Evolutionary conservation across 2,888 invertebrate species (phyloP).

Genomic region (Dilophus febrilis): DNA sequence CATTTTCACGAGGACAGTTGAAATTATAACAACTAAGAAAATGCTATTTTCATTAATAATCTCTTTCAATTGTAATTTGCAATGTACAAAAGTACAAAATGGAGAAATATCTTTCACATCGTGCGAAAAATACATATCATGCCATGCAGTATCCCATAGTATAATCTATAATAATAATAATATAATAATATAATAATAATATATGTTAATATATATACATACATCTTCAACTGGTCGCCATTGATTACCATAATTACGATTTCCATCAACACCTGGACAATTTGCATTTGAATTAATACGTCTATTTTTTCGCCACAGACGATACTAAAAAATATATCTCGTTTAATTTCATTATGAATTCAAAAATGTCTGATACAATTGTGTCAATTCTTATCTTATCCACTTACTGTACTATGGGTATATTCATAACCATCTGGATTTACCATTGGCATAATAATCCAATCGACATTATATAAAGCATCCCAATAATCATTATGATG

Average conservation of each 20-base stretch:
- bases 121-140: too few species aligned
- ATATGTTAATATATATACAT: not conserved
- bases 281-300: conserved; percentile 24
- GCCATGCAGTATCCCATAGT: too few species aligned
- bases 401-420: conserved; percentile 30
- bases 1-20: too few species aligned
- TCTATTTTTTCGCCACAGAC: conserved; percentile 42
- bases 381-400: not conserved
- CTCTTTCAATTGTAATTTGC: too few species aligned
- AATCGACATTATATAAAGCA: conserved; percentile 41
- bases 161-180: too few species aligned
- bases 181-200: conserved; percentile 28
- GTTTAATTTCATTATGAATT: conserved; percentile 17
- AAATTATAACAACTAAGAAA: too few species aligned
- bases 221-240: conserved; percentile 38
- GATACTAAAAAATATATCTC: conserved; percentile 6
- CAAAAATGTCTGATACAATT: conserved; percentile 20
- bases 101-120: too few species aligned
- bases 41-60: too few species aligned
- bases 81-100: too few species aligned
- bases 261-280: conserved; percentile 46
- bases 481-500: conserved; percentile 27
- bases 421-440: conserved; percentile 61
- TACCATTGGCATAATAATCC: conserved; percentile 44
- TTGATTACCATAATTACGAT: conserved; percentile 50